These are phyloP conservation scores for Neopelma chrysocephalum DNA, from an alignment of 2,797 vertebrate genomes.

Conservation along the genomic window DNA sequence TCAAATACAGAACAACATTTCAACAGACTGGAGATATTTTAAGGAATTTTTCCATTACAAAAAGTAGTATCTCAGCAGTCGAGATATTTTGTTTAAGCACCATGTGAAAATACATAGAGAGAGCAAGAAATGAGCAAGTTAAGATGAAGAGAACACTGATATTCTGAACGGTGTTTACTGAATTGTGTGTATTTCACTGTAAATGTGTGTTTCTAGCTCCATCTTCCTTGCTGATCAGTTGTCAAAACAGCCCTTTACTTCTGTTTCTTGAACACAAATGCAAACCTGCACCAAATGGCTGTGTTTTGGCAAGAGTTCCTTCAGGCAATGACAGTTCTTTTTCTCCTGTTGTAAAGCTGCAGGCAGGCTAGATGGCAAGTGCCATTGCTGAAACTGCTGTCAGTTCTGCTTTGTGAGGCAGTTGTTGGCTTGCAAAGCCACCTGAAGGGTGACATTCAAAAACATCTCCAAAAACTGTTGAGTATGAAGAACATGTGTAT, in stretches of 20 bases:
- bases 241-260: neutral
- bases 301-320: neutral
- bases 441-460: neutral
- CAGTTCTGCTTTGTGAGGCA: neutral
- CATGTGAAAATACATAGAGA: constrained; percentile 14
- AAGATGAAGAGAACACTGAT: neutral
- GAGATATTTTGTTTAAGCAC: neutral
- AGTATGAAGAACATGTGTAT: neutral
- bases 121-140: neutral
- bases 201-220: neutral
- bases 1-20: neutral
- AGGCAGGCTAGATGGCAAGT: neutral
- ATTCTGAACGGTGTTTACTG: neutral
- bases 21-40: constrained; percentile 10
- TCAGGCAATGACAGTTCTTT: neutral
- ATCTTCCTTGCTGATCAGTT: neutral
- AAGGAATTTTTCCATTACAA: neutral
- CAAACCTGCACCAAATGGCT: neutral
- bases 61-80: neutral
- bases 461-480: neutral
- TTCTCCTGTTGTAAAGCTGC: neutral
- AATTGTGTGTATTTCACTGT: neutral
- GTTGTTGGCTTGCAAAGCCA: neutral
- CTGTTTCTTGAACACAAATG: neutral
- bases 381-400: neutral